Evolutionary conservation across 1,140 invertebrate species (phyloP).

Genomic region (Linepithema humile): DNA sequence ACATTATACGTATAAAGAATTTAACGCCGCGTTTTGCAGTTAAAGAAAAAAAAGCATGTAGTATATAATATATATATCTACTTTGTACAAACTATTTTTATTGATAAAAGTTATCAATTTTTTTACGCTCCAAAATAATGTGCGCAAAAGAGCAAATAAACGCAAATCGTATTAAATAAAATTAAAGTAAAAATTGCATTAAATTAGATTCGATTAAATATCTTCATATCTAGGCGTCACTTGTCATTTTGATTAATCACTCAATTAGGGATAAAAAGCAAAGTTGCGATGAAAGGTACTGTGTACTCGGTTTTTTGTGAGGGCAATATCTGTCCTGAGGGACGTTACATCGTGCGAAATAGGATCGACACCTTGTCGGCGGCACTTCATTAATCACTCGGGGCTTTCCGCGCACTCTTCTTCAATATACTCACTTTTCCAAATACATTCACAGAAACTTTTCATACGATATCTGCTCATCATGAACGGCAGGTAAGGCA

Average conservation of each 20-base stretch:
- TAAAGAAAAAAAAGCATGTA: too few species aligned
- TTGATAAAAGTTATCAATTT: background rate
- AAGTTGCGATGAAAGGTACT: constrained; percentile 29
- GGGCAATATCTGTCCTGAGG: constrained; percentile 42
- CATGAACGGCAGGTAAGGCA: background rate
- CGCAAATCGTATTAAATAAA: background rate
- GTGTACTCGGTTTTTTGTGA: constrained; percentile 5
- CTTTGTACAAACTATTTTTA: too few species aligned
- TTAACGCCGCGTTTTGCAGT: background rate
- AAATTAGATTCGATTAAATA: too few species aligned
- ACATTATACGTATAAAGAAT: background rate
- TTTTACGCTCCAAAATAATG: background rate
- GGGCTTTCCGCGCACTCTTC: background rate
- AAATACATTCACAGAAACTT: background rate
- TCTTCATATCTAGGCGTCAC: background rate
- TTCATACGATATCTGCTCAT: background rate
- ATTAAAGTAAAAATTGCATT: too few species aligned
- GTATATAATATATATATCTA: too few species aligned
- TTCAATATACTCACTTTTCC: background rate
- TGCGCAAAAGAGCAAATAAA: background rate
- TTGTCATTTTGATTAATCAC: constrained; percentile 31
- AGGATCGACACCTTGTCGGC: constrained; percentile 61
- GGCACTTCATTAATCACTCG: constrained; percentile 67
- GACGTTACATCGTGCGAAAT: constrained; percentile 31
- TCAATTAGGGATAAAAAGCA: constrained; percentile 34